Conservation (phyloP, 2,797 vertebrate genomes). For the Lophius americanus region DNA sequence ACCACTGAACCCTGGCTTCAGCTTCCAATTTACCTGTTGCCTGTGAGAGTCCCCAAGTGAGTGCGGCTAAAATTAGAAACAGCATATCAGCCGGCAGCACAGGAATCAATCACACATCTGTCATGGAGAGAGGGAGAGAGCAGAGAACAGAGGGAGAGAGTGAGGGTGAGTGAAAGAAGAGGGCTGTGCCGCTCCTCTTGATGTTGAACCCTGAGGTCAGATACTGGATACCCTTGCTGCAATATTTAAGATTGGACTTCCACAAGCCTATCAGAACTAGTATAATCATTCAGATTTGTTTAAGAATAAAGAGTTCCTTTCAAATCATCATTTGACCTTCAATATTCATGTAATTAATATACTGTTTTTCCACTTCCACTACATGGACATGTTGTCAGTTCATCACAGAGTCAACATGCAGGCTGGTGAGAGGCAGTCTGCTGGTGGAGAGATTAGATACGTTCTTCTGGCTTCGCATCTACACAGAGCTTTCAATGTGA, state of each 20-base stretch:
- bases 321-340: too few species aligned
- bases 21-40: constrained; percentile 78
- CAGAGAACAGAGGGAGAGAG: constrained; percentile 3
- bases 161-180: constrained; percentile 29
- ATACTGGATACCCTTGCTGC: constrained; percentile 16
- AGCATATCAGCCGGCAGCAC: constrained; percentile 57
- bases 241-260: background rate
- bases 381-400: too few species aligned
- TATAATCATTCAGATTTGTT: too few species aligned
- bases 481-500: too few species aligned
- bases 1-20: constrained; percentile 69
- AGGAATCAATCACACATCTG: constrained; percentile 77
- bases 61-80: constrained; percentile 78
- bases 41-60: constrained; percentile 56
- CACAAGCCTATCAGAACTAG: background rate
- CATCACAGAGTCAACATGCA: too few species aligned
- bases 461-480: too few species aligned
- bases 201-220: constrained; percentile 33
- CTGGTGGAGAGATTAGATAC: too few species aligned
- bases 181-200: constrained; percentile 42
- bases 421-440: too few species aligned
- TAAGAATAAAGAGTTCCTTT: too few species aligned
- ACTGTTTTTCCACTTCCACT: too few species aligned
- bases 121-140: constrained; percentile 36
- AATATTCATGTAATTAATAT: too few species aligned